phyloP scores from a whole-genome alignment of 1,140 invertebrate genomes.

The Heliconius eleuchia region DNA sequence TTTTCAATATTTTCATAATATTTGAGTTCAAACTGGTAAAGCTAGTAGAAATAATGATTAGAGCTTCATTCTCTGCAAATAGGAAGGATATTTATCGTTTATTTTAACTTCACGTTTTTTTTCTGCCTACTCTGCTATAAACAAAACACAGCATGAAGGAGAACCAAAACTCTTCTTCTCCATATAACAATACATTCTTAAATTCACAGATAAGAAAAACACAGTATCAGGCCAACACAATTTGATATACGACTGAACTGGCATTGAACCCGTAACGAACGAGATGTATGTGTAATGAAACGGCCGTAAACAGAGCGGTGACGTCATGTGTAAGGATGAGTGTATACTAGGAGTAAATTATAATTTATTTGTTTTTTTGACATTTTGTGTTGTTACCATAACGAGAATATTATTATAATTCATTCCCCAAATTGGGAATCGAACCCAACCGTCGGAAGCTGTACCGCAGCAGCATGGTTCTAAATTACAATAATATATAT shows the following conservation, averaged over 20 bases:
- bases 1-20: slow-evolving; percentile 1
- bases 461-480: no score
- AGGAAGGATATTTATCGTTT: neutral
- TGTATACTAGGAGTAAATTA: neutral
- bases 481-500: no score
- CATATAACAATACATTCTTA: neutral
- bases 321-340: slow-evolving; percentile 19
- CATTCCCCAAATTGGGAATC: neutral
- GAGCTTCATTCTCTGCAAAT: neutral
- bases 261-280: slow-evolving; percentile 43
- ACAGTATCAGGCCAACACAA: slow-evolving; percentile 2
- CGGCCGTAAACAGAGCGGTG: slow-evolving; percentile 40
- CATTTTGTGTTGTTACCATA: no score
- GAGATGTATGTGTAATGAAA: slow-evolving; percentile 48
- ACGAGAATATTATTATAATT: no score
- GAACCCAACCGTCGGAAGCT: neutral
- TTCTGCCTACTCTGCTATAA: no score
- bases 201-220: neutral
- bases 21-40: neutral
- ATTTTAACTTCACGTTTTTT: neutral
- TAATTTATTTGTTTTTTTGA: no score
- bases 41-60: neutral
- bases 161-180: neutral
- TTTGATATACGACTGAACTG: slow-evolving; percentile 39
- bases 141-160: no score